Conservation (phyloP, 2,113 vertebrate genomes). For the Pteronura brasiliensis region DNA sequence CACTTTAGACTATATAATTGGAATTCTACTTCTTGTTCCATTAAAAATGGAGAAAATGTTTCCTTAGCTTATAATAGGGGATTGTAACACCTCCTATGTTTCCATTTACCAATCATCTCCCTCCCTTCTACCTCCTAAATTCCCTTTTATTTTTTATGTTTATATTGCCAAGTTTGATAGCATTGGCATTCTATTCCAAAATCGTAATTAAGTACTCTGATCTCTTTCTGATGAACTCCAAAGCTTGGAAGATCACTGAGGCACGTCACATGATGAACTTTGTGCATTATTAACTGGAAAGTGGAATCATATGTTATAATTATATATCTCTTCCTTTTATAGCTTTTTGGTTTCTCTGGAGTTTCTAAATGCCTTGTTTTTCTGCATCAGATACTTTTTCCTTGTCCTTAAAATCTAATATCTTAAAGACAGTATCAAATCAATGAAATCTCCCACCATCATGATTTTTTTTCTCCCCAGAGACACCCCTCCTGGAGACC, state of each 20-base stretch:
- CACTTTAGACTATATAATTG: accelerated
- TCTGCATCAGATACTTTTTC: neutral
- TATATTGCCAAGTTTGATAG: neutral
- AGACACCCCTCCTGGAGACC: neutral
- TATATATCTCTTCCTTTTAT: neutral
- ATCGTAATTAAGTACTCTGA: neutral
- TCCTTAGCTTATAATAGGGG: accelerated
- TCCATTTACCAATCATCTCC: accelerated
- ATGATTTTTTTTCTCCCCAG: neutral
- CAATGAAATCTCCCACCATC: neutral
- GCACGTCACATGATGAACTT: no score
- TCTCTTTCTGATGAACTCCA: neutral
- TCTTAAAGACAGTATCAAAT: neutral
- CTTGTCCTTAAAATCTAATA: neutral
- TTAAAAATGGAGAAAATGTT: accelerated
- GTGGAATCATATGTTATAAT: accelerated
- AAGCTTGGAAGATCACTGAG: neutral
- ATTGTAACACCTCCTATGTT: accelerated
- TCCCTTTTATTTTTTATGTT: neutral
- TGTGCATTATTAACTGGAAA: neutral
- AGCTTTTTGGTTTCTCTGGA: neutral
- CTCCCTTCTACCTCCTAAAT: neutral
- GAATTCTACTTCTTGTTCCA: neutral
- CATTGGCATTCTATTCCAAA: neutral
- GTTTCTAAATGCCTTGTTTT: neutral